A percentile compares a stretch with the other conserved stretches of the same genome.
Conservation (phyloP, 2,888 invertebrate genomes). For the Lutraria lutraria region DNA sequence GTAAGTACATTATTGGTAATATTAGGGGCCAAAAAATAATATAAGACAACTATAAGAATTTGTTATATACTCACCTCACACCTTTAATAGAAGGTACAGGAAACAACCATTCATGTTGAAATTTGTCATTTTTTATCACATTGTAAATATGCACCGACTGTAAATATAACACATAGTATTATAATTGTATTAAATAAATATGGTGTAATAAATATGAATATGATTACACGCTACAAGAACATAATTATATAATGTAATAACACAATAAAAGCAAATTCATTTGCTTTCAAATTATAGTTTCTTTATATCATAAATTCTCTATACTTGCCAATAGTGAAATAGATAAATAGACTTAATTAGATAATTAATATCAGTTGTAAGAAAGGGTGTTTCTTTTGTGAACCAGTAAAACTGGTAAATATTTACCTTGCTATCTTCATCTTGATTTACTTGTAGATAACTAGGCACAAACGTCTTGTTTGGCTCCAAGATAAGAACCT, state of each 20-base stretch:
- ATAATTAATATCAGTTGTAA: no score
- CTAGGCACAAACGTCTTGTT: constrained; percentile 97
- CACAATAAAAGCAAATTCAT: no score
- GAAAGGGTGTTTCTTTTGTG: no score
- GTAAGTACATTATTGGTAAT: no score
- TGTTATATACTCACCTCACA: constrained; percentile 89
- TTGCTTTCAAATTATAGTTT: no score
- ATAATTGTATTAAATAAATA: background rate
- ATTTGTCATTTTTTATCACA: constrained; percentile 77
- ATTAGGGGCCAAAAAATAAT: no score
- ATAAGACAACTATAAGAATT: background rate
- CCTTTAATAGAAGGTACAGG: constrained; percentile 95
- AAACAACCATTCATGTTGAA: constrained; percentile 93
- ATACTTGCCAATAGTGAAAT: no score
- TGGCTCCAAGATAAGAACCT: constrained; percentile 92
- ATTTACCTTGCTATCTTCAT: constrained; percentile 93
- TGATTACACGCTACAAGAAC: background rate
- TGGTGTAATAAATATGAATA: background rate
- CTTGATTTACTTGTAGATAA: constrained; percentile 97
- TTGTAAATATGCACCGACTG: constrained; percentile 84
- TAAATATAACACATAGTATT: constrained; percentile 23
- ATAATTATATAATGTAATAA: no score
- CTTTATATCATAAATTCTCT: no score
- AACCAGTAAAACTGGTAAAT: no score
- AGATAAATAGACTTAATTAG: no score